Conservation (phyloP, 2,888 invertebrate genomes). For the Limenitis camilla region DNA sequence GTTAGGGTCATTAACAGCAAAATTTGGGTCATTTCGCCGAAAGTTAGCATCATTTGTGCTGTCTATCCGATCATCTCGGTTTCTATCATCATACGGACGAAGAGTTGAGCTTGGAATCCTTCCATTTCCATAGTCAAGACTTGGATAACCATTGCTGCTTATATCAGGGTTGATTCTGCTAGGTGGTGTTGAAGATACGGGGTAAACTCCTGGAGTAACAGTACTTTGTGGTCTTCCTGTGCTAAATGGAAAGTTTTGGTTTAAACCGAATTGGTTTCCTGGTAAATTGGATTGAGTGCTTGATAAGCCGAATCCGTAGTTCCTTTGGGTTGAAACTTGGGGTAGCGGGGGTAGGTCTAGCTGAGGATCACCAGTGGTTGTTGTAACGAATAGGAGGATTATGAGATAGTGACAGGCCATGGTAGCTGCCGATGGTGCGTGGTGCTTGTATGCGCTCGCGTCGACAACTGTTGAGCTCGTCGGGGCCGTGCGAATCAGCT, state of each 20-base stretch:
- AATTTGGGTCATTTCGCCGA: conserved; percentile 68
- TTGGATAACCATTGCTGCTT: conserved; percentile 64
- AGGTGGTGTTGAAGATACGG: conserved; percentile 56
- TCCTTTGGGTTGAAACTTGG: conserved; percentile 46
- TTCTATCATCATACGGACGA: conserved; percentile 43
- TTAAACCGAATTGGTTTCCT: conserved; percentile 56
- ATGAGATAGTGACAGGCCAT: conserved; percentile 51
- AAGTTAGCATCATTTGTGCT: conserved; percentile 64
- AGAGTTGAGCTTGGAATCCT: conserved; percentile 50
- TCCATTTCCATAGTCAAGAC: conserved; percentile 45
- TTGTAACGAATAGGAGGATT: conserved; percentile 33
- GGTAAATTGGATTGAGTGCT: conserved; percentile 57
- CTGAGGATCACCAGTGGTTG: conserved; percentile 52
- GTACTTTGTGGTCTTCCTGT: conserved; percentile 45
- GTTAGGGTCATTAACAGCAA: conserved; percentile 61
- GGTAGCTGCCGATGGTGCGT: conserved; percentile 57
- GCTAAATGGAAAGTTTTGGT: conserved; percentile 51
- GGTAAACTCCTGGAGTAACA: conserved; percentile 43
- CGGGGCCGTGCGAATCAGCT: conserved; percentile 61
- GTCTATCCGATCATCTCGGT: conserved; percentile 61
- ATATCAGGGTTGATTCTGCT: conserved; percentile 61
- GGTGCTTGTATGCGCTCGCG: conserved; percentile 56
- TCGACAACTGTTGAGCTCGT: conserved; percentile 45
- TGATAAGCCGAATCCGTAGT: conserved; percentile 54
- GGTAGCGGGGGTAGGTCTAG: conserved; percentile 73